A percentile compares a stretch with the other conserved stretches of the same genome.
Conservation (phyloP, 1,140 invertebrate species). For the Metopolophium dirhodum region DNA sequence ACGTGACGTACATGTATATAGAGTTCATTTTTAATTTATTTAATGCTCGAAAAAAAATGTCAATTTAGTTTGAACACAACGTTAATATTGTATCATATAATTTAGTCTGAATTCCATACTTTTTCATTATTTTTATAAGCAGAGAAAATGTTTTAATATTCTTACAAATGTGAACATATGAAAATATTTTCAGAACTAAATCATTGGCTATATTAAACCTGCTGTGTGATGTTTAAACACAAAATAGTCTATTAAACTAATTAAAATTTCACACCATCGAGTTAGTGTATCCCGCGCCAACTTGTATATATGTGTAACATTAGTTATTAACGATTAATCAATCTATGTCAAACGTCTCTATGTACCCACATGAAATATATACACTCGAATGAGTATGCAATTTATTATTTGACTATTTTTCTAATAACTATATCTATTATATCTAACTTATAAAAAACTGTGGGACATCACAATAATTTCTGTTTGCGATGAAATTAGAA, state of each 20-base stretch:
- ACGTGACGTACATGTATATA: not conserved
- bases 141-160: not conserved
- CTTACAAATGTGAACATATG: not conserved
- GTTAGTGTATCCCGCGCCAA: too few species aligned
- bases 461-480: not conserved
- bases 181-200: not conserved
- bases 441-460: too few species aligned
- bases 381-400: too few species aligned
- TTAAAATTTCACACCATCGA: too few species aligned
- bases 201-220: not conserved
- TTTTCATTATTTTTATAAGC: not conserved
- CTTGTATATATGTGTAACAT: too few species aligned
- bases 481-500: not conserved
- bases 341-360: too few species aligned
- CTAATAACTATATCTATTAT: too few species aligned
- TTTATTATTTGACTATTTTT: too few species aligned
- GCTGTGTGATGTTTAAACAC: not conserved
- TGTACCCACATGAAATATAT: too few species aligned
- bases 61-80: not conserved
- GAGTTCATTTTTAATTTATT: not conserved
- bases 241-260: too few species aligned
- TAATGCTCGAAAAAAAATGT: not conserved
- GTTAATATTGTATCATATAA: not conserved
- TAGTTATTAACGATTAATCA: too few species aligned
- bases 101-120: not conserved